Conservation (phyloP, 2,888 invertebrate genomes). For the Drosophila prolongata region DNA sequence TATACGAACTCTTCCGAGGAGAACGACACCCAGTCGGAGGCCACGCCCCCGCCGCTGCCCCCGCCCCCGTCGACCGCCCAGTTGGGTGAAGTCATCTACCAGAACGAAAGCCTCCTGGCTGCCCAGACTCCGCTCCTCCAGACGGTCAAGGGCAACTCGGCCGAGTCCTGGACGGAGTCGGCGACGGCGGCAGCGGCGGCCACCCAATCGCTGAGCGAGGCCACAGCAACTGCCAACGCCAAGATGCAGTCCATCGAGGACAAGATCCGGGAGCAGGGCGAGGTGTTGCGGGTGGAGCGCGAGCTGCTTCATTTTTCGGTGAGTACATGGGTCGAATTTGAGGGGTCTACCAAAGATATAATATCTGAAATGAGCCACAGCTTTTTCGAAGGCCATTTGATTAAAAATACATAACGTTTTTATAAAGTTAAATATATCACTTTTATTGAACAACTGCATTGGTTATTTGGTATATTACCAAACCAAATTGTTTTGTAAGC, state of each 20-base stretch:
- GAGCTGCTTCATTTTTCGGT: slow-evolving; percentile 88
- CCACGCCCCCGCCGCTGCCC: slow-evolving; percentile 69
- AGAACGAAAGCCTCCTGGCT: slow-evolving; percentile 74
- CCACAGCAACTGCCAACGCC: slow-evolving; percentile 83
- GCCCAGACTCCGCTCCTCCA: slow-evolving; percentile 77
- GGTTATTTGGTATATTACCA: too few species aligned
- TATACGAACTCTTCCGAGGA: slow-evolving; percentile 92
- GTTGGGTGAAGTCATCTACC: slow-evolving; percentile 70
- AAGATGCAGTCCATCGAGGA: slow-evolving; percentile 88
- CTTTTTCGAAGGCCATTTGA: too few species aligned
- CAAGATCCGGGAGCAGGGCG: slow-evolving; percentile 89
- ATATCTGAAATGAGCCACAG: too few species aligned
- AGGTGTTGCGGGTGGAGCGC: slow-evolving; percentile 91
- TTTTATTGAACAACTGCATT: too few species aligned
- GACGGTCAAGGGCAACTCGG: slow-evolving; percentile 80
- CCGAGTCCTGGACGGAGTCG: slow-evolving; percentile 82
- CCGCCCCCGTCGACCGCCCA: slow-evolving; percentile 47
- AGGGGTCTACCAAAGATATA: too few species aligned
- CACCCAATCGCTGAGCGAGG: slow-evolving; percentile 85
- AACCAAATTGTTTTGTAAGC: too few species aligned
- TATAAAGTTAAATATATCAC: too few species aligned
- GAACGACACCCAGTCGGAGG: slow-evolving; percentile 84
- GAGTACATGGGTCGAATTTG: slow-evolving; percentile 16
- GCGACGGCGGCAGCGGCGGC: slow-evolving; percentile 81
- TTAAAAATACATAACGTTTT: too few species aligned